Evolutionary conservation across 92 coral and sea anemone species (phyloP), one percentile per base, ranked within the genome.

Genomic region (Metridium senile): DNA sequence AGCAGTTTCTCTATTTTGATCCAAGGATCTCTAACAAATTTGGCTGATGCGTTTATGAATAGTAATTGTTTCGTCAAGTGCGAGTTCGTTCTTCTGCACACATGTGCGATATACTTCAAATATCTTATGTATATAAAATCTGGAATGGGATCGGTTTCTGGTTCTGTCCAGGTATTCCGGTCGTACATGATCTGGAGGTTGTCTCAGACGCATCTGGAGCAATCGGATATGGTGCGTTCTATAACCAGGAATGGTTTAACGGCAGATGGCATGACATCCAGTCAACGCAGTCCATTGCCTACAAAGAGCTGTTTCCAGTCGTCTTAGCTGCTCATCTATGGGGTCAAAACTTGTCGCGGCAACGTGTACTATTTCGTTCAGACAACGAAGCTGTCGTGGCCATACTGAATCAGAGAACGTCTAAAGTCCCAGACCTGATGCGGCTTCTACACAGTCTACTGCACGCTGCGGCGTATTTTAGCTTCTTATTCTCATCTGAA

Each of bases 401-500:
- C 29, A 59, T 59, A 1, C 30, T 59, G 1, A 59, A 10, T 2
- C 3, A 10, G n/a, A 20, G 25, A 54, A 9, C 59, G 23, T 9
- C 31, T 30, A 59, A 59, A 26, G 9, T 23, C 22, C 66, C 31
- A 2, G 31, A 6, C 7, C 30, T 59, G 11, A 59, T 59, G 66
- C 33, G 11, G 9, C 66, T 59, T 8, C 30, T 59, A 2, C 29
- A 30, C 11, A 23, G 18, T 26, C 66, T 59, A 29, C 21, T 62
- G 29, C 30, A 39, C 0, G 13, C 51, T 0, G 81, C 49, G 0
- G 63, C 81, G 0, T 39, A 26, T 4, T 57, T 39, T 62, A 25
- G 22, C 16, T 76, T 76, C 3, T 63, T 56, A 10, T 76, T 76
- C 29, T 35, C 72, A 0, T 4, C 72, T 11, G 35, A n/a, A 8